phyloP scores from a whole-genome alignment of 2,797 vertebrate species.

The Sarcophilus harrisii region DNA sequence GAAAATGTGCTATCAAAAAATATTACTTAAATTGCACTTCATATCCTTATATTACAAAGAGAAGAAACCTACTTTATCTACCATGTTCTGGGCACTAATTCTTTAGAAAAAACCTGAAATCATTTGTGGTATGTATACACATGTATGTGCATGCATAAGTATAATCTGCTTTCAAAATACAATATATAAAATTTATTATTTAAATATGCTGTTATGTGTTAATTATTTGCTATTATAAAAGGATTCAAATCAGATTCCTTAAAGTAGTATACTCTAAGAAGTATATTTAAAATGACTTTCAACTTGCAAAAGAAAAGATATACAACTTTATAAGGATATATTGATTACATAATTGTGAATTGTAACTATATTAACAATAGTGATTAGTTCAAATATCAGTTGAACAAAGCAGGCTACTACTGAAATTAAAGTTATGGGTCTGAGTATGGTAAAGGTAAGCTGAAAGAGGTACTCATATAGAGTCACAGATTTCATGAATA shows the following conservation, averaged over 20 bases:
- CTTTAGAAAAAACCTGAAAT: slow-evolving; percentile 7
- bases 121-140: not conserved
- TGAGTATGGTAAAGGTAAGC: not conserved
- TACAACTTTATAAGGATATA: not conserved
- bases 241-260: slow-evolving; percentile 26
- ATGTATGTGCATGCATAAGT: not conserved
- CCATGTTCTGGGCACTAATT: not conserved
- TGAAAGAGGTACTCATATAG: not conserved
- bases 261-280: slow-evolving; percentile 4
- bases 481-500: not conserved
- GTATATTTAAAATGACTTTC: not conserved
- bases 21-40: not conserved
- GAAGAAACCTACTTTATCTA: slow-evolving; percentile 19
- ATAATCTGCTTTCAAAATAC: slow-evolving; percentile 35
- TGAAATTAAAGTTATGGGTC: not conserved
- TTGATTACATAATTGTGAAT: not conserved
- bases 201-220: slow-evolving; percentile 4
- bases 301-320: slow-evolving; percentile 2
- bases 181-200: slow-evolving; percentile 24
- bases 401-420: not conserved
- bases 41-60: not conserved
- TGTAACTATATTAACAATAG: slow-evolving; percentile 17
- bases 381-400: not conserved
- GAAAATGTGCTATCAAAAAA: not conserved
- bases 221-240: slow-evolving; percentile 25